phyloP scores from a whole-genome alignment of 2,113 vertebrate genomes.

The Engraulis encrasicolus region DNA sequence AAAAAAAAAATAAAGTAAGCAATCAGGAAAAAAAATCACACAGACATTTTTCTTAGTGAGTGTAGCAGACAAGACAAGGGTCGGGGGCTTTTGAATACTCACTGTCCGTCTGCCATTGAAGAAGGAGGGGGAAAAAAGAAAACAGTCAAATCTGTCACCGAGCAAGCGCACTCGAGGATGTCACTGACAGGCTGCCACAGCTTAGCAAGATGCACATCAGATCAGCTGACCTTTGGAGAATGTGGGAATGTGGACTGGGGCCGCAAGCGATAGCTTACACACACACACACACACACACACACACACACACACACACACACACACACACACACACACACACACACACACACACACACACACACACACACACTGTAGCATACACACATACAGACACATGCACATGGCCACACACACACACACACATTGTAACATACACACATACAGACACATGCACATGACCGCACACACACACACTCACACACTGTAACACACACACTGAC shows the following conservation, averaged over 20 bases:
- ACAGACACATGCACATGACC: background rate
- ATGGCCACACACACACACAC: background rate
- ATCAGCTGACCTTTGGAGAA: constrained; percentile 12
- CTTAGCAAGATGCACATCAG: background rate
- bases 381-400: no score
- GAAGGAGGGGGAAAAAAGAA: background rate
- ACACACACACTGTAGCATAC: no score
- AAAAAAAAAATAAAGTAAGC: no score
- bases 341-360: background rate
- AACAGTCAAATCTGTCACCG: no score
- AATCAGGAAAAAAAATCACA: background rate
- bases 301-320: background rate
- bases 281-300: background rate
- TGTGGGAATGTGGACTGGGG: background rate
- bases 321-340: no score
- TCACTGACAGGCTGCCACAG: background rate
- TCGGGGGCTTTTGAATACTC: background rate
- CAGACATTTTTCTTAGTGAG: background rate
- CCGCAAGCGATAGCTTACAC: background rate
- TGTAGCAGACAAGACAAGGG: background rate
- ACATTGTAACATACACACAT: no score
- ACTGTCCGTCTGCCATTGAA: background rate
- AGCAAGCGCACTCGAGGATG: constrained; percentile 6
- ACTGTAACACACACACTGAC: no score
- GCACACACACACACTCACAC: background rate